Conservation (phyloP, 2,888 invertebrate genomes). For the Salticus scenicus region DNA sequence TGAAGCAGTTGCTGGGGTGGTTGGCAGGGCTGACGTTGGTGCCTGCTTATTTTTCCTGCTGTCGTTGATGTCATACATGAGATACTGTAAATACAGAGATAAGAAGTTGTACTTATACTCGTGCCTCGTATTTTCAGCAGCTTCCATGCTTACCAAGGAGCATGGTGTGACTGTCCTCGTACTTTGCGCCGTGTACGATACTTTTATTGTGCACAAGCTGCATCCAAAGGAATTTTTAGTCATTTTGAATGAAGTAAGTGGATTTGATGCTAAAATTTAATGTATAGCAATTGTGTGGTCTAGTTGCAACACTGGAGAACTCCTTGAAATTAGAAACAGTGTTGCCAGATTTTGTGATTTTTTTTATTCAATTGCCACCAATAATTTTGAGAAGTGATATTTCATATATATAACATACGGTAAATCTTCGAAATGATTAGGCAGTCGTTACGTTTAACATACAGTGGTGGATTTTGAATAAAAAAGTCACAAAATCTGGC, state of each 20-base stretch:
- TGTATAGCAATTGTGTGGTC: too few species aligned
- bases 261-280: too few species aligned
- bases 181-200: slow-evolving; percentile 91
- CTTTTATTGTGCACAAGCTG: slow-evolving; percentile 79
- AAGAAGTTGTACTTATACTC: slow-evolving; percentile 79
- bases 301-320: too few species aligned
- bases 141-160: slow-evolving; percentile 95
- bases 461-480: too few species aligned
- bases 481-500: too few species aligned
- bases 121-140: slow-evolving; percentile 82
- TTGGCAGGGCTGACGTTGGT: slow-evolving; percentile 94
- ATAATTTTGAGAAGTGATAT: too few species aligned
- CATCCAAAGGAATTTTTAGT: slow-evolving; percentile 68
- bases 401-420: too few species aligned
- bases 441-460: too few species aligned
- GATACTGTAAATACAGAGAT: slow-evolving; percentile 78
- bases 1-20: slow-evolving; percentile 96
- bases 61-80: slow-evolving; percentile 89
- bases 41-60: slow-evolving; percentile 93
- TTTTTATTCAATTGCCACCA: too few species aligned
- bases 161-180: slow-evolving; percentile 94
- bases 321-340: too few species aligned
- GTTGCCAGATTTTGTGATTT: too few species aligned
- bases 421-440: too few species aligned
- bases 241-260: slow-evolving; percentile 71